A percentile compares a stretch with the other conserved stretches of the same genome.
These are phyloP conservation scores for Dendroctonus ponderosae DNA, from an alignment of 1,140 invertebrate species.

Conservation along the genomic window DNA sequence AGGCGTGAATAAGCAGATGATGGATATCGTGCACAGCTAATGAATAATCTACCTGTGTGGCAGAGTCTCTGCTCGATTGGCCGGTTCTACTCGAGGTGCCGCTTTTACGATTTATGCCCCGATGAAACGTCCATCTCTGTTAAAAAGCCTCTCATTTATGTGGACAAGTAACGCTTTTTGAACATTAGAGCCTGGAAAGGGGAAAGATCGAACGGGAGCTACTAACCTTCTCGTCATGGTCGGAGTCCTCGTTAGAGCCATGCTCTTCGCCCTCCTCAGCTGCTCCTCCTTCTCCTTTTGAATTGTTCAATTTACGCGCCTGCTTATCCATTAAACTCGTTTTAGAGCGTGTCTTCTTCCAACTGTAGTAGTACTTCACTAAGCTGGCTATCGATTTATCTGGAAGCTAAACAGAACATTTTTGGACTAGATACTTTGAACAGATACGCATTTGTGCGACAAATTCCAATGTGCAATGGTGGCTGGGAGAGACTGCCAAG, in stretches of 20 bases:
- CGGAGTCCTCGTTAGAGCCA: conserved; percentile 82
- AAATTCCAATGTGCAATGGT: too few species aligned
- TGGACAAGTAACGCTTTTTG: too few species aligned
- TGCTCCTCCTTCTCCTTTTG: conserved; percentile 52
- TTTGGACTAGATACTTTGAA: too few species aligned
- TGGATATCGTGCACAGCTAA: conserved; percentile 11
- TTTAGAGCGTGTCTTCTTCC: conserved; percentile 92
- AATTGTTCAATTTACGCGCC: conserved; percentile 67
- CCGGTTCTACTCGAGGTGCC: conserved; percentile 57
- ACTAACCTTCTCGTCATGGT: conserved; percentile 86
- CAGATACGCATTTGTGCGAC: too few species aligned
- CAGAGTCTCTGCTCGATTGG: conserved; percentile 42
- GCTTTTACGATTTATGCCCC: conserved; percentile 72
- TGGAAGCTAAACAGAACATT: conserved; percentile 67
- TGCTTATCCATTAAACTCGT: conserved; percentile 92
- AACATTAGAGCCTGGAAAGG: neutral
- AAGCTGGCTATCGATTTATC: conserved; percentile 95
- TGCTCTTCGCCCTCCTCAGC: conserved; percentile 71
- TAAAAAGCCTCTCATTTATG: conserved; percentile 7
- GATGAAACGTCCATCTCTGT: conserved; percentile 77
- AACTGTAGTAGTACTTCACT: conserved; percentile 98
- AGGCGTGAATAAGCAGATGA: conserved; percentile 2
- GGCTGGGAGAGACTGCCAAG: too few species aligned
- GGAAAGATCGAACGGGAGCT: neutral
- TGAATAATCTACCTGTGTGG: conserved; percentile 41